Percentiles rank a stretch among this genome's conserved stretches.
These are phyloP conservation scores for Ashinkailepas kermadecensis DNA, from an alignment of 2,888 invertebrate genomes.

Conservation along the genomic window DNA sequence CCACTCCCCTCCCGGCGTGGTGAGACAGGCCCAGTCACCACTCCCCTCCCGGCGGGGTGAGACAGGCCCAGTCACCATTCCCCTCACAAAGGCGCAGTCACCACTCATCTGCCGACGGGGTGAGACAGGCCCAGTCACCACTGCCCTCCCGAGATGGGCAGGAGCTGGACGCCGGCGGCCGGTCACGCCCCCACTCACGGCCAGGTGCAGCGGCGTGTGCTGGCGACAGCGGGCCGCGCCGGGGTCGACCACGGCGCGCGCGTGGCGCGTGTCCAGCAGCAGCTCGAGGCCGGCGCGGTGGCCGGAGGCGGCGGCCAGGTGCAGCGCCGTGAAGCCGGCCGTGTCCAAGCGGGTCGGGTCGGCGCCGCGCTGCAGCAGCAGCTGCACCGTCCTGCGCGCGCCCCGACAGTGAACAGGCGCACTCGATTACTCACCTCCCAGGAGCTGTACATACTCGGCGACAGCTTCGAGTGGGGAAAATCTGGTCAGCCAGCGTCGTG, in stretches of 20 bases:
- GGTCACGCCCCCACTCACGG: constrained; percentile 35
- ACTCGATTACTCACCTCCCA: too few relatives aligned
- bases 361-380: constrained; percentile 50
- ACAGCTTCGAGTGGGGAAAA: too few relatives aligned
- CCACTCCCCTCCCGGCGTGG: not conserved
- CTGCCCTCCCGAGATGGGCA: too few relatives aligned
- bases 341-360: constrained; percentile 50
- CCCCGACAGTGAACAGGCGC: not conserved
- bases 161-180: not conserved
- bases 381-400: not conserved
- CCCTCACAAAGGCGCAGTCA: too few relatives aligned
- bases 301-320: constrained; percentile 53
- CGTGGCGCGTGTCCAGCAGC: constrained; percentile 34
- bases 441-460: too few relatives aligned
- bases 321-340: constrained; percentile 52
- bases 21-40: not conserved
- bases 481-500: too few relatives aligned
- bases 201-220: constrained; percentile 53
- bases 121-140: too few relatives aligned
- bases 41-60: not conserved
- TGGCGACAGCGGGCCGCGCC: constrained; percentile 37
- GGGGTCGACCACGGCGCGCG: constrained; percentile 23
- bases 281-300: constrained; percentile 45
- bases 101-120: too few relatives aligned
- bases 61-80: too few relatives aligned